Conservation (phyloP, 2,113 vertebrate genomes). For the Emberiza fucata region DNA sequence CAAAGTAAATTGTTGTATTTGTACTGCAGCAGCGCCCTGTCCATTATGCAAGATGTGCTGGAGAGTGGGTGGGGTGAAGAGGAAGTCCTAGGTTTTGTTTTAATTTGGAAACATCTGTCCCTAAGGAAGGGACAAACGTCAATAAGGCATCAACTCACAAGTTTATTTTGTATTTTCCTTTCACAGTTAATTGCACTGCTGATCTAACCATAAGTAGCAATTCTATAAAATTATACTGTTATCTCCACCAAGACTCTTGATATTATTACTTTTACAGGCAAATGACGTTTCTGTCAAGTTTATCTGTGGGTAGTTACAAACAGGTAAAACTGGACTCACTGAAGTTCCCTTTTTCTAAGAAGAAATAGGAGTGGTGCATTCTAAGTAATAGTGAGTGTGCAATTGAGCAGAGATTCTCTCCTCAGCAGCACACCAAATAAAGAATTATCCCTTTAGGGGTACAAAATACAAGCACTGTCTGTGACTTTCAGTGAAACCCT, state of each 20-base stretch:
- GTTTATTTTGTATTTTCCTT: neutral
- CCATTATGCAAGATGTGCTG: neutral
- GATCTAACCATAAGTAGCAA: neutral
- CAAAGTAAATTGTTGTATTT: neutral
- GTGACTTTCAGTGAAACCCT: neutral
- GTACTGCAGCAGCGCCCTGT: neutral
- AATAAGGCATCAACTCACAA: neutral
- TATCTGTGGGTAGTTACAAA: neutral
- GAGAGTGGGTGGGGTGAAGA: neutral
- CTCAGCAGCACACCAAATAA: neutral
- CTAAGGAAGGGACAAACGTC: neutral
- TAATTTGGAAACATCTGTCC: slow-evolving; percentile 22
- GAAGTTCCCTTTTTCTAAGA: neutral
- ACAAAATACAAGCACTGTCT: neutral
- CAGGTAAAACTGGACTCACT: rapidly evolving
- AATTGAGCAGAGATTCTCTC: neutral
- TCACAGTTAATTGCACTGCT: neutral
- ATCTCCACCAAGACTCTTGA: neutral
- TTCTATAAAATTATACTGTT: too few relatives aligned
- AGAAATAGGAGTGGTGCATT: neutral
- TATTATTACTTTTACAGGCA: neutral
- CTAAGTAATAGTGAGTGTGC: rapidly evolving
- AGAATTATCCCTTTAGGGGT: neutral
- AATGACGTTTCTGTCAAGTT: neutral
- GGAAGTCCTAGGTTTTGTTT: neutral